These are phyloP conservation scores for Chondrilla cf. caribensis DNA, from an alignment of 37 sponge, comb jelly and placozoan genomes.

Conservation along the genomic window DNA sequence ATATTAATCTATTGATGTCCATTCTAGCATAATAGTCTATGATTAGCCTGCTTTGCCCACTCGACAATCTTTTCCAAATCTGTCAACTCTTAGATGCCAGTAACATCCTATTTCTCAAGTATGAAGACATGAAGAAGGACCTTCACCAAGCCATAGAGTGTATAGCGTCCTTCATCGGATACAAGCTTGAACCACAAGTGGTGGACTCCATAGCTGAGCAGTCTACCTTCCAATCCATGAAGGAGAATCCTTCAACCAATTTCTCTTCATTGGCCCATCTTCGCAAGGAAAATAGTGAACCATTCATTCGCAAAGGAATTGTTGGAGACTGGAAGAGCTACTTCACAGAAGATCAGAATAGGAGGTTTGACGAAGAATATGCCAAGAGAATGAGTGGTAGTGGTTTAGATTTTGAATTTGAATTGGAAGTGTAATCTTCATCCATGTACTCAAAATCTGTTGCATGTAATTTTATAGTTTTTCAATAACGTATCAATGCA, in stretches of 20 bases:
- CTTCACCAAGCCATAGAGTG: not conserved
- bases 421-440: too few relatives aligned
- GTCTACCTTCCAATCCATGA: conserved; percentile 47
- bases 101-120: conserved; percentile 59
- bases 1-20: too few relatives aligned
- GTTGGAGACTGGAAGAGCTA: conserved; percentile 64
- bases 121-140: conserved; percentile 61
- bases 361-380: conserved; percentile 30
- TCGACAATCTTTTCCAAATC: too few relatives aligned
- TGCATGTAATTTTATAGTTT: too few relatives aligned
- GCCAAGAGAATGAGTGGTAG: conserved; percentile 18
- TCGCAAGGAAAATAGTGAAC: not conserved
- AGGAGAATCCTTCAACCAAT: conserved; percentile 28
- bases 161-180: conserved; percentile 40
- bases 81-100: conserved; percentile 22
- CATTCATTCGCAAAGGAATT: conserved; percentile 45
- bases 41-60: not conserved
- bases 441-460: too few relatives aligned
- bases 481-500: too few relatives aligned
- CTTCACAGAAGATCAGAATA: conserved; percentile 37
- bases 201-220: conserved; percentile 17
- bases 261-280: not conserved
- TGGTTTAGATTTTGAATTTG: conserved; percentile 35
- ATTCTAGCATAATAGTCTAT: too few relatives aligned
- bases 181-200: conserved; percentile 10